Percentiles rank a stretch among this genome's conserved stretches.
Conservation (phyloP, 1,140 invertebrate genomes). For the Drosophila pruinosa region DNA sequence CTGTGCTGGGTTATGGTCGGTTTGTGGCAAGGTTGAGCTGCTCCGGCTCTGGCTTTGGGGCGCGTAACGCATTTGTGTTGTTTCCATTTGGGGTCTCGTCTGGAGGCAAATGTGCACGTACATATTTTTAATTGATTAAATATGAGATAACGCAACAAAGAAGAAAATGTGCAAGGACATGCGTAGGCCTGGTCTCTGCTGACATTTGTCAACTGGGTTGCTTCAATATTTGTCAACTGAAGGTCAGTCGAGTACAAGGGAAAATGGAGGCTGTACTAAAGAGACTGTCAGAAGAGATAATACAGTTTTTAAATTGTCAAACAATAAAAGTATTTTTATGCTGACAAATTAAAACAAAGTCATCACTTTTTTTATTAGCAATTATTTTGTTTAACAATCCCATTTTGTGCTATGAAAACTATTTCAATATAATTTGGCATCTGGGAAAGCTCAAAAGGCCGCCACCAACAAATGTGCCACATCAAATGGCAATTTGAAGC, state of each 20-base stretch:
- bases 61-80: conserved; percentile 43
- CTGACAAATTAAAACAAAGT: no score
- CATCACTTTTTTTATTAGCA: no score
- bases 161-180: conserved; percentile 11
- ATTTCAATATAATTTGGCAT: neutral
- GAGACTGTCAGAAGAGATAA: neutral
- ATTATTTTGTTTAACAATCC: neutral
- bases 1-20: conserved; percentile 4
- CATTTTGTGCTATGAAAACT: neutral
- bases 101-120: conserved; percentile 51
- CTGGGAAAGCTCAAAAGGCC: conserved; percentile 1
- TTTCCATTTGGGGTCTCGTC: conserved; percentile 29
- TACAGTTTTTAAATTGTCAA: no score
- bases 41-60: no score
- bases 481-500: conserved; percentile 50
- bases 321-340: no score
- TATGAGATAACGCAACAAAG: conserved; percentile 25
- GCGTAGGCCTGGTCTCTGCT: neutral
- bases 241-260: neutral
- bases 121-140: conserved; percentile 77
- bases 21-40: conserved; percentile 6
- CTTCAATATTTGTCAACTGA: conserved; percentile 11
- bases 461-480: conserved; percentile 30
- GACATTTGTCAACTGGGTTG: conserved; percentile 20
- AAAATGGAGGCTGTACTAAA: neutral